Percentiles rank a stretch among this genome's conserved stretches.
These are phyloP conservation scores for Actenoides lindsayi DNA, from an alignment of 2,113 vertebrate genomes.

Conservation along the genomic window DNA sequence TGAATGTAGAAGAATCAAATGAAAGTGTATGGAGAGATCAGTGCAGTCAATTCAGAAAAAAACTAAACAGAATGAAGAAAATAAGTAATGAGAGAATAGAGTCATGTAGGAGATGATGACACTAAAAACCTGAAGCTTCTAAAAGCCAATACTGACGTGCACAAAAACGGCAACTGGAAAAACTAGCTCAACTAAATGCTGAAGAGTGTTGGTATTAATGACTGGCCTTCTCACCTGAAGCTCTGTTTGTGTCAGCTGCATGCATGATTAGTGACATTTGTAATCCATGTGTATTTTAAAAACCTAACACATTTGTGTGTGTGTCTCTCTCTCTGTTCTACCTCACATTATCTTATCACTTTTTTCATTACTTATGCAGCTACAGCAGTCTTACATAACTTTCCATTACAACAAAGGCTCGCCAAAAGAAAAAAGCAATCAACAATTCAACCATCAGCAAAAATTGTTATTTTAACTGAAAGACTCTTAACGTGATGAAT, in stretches of 20 bases:
- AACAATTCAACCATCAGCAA: not conserved
- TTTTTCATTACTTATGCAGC: not conserved
- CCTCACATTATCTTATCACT: not conserved
- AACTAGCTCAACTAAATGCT: not conserved
- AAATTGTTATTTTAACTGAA: not conserved
- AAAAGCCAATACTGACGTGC: not conserved
- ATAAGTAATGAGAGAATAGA: not conserved
- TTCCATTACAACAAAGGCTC: not conserved
- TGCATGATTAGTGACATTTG: not conserved
- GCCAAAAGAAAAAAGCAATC: not conserved
- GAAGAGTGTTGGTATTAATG: not conserved
- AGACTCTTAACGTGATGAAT: not conserved
- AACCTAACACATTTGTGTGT: not conserved
- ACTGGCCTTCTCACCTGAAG: not conserved
- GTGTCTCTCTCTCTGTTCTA: not conserved
- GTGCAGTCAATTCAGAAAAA: not conserved
- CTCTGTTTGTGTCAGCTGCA: not conserved
- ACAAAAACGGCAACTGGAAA: not conserved
- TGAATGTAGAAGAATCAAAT: not conserved
- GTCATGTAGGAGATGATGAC: not conserved
- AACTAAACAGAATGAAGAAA: not conserved
- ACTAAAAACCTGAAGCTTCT: not conserved
- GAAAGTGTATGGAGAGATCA: not conserved
- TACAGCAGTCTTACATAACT: not conserved
- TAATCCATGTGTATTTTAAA: not conserved